These are phyloP conservation scores for Desmodus rotundus DNA, from an alignment of 2,113 vertebrate genomes.

Conservation along the genomic window DNA sequence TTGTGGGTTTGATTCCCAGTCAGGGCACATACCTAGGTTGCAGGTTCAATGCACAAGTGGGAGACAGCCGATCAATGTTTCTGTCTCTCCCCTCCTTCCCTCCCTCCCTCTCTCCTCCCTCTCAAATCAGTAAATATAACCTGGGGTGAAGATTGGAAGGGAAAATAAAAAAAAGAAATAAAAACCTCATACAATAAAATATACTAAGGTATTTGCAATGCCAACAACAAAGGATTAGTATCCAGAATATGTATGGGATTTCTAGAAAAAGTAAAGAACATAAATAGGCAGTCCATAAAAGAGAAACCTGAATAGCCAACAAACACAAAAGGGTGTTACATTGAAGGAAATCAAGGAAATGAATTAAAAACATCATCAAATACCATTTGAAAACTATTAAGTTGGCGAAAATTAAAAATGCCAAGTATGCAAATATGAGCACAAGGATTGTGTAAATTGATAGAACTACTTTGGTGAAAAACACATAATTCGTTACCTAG, in stretches of 20 bases:
- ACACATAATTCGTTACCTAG: not conserved
- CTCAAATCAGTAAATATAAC: too few relatives aligned
- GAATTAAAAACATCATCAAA: not conserved
- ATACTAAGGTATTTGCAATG: not conserved
- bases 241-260: not conserved
- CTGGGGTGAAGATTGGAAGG: too few relatives aligned
- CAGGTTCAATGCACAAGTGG: too few relatives aligned
- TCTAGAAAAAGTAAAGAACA: not conserved
- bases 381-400: not conserved
- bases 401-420: not conserved
- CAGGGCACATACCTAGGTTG: too few relatives aligned
- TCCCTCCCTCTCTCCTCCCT: too few relatives aligned
- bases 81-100: too few relatives aligned
- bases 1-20: too few relatives aligned
- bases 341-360: constrained; percentile 1
- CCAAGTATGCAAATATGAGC: not conserved
- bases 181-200: not conserved
- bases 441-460: not conserved
- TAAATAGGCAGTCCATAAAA: not conserved
- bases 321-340: not conserved
- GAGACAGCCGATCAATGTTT: too few relatives aligned
- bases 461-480: not conserved
- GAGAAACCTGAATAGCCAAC: not conserved
- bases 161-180: not conserved
- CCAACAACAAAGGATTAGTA: not conserved